phyloP scores from a whole-genome alignment of 2,797 vertebrate species.

The Arvicola amphibius region DNA sequence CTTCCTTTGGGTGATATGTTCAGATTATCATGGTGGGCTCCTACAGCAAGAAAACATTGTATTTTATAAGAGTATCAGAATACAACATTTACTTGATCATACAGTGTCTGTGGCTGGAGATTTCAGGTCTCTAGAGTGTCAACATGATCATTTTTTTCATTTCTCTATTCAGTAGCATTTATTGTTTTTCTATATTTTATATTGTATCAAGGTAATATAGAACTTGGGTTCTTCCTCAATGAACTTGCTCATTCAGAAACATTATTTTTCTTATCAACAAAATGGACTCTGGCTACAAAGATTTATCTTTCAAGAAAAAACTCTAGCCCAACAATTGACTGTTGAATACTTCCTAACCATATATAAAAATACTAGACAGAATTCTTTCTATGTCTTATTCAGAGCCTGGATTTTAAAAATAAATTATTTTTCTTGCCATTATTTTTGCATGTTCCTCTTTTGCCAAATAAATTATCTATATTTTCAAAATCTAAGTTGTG shows the following conservation, averaged over 20 bases:
- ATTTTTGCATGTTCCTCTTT: slow-evolving; percentile 22
- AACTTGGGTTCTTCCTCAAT: not conserved
- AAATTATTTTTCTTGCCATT: not conserved
- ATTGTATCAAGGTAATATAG: not conserved
- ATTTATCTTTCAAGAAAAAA: slow-evolving; percentile 7
- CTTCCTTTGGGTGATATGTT: no score
- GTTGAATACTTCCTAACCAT: not conserved
- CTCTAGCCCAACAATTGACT: not conserved
- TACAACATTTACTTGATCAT: not conserved
- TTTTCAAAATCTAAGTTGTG: not conserved
- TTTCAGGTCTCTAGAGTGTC: not conserved
- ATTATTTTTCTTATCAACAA: slow-evolving; percentile 15
- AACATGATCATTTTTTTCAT: not conserved
- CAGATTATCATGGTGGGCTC: no score
- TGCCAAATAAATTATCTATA: not conserved
- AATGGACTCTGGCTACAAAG: not conserved
- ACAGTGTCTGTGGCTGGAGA: not conserved
- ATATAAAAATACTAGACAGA: not conserved
- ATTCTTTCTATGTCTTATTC: not conserved
- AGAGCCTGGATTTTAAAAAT: not conserved
- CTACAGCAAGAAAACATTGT: slow-evolving; percentile 10
- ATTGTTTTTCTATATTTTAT: not conserved
- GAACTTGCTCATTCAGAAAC: not conserved
- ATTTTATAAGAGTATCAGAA: not conserved
- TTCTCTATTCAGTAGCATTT: not conserved